These are phyloP conservation scores for Strigops habroptila DNA, from an alignment of 2,113 vertebrate species.

Conservation along the genomic window DNA sequence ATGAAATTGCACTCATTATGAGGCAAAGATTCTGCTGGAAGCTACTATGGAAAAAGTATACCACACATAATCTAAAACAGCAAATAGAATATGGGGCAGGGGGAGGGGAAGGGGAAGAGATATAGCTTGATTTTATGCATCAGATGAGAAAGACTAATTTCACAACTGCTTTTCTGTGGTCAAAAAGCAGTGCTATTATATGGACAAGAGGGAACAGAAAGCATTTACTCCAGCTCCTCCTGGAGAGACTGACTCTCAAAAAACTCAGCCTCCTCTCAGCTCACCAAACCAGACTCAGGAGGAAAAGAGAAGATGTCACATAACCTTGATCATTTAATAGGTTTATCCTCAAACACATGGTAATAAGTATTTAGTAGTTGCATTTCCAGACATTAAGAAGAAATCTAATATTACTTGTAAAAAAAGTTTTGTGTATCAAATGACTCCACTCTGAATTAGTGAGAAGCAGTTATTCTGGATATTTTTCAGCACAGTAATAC, in stretches of 20 bases:
- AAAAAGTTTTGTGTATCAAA: neutral
- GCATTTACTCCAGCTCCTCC: neutral
- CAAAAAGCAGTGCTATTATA: neutral
- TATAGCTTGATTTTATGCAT: neutral
- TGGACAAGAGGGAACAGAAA: neutral
- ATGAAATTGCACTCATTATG: neutral
- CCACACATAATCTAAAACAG: neutral
- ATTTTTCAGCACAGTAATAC: neutral
- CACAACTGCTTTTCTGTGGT: neutral
- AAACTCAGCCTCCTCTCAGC: neutral
- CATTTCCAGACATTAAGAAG: neutral
- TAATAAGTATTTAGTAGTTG: neutral
- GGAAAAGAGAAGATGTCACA: neutral
- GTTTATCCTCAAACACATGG: neutral
- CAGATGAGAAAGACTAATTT: neutral
- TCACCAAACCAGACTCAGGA: neutral
- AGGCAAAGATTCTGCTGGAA: slow-evolving; percentile 3
- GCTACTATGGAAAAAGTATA: neutral
- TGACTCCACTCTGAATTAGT: neutral
- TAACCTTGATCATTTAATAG: neutral
- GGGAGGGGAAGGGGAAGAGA: neutral
- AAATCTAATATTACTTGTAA: neutral
- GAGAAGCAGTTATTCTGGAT: neutral
- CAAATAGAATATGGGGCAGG: neutral
- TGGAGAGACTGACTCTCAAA: neutral